Conservation (phyloP, 2,113 vertebrate species). For the Petroica traversi region DNA sequence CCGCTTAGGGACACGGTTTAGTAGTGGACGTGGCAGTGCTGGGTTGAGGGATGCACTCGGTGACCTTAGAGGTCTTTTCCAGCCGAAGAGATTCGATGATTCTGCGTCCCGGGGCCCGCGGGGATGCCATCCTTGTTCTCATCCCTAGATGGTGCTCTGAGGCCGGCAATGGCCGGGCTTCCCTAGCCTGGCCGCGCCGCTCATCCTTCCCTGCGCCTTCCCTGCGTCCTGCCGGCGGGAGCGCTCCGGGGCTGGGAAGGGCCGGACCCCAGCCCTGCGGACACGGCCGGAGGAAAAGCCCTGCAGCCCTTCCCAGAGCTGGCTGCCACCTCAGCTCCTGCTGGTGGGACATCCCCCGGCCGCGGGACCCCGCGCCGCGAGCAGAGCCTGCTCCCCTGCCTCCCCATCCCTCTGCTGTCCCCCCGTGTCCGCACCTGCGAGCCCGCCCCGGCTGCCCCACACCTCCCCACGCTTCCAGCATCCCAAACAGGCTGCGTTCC, state of each 20-base stretch:
- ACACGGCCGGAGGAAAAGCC: neutral
- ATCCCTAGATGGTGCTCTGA: constrained; percentile 65
- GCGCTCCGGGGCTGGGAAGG: accelerated
- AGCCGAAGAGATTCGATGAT: accelerated
- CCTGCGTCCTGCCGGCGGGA: neutral
- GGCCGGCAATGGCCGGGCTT: neutral
- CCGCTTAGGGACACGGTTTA: neutral
- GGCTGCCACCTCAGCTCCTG: neutral
- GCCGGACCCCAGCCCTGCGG: neutral
- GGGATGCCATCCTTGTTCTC: neutral
- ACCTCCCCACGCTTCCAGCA: accelerated
- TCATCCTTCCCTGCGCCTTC: neutral
- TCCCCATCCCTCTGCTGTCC: neutral
- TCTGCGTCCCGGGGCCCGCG: neutral
- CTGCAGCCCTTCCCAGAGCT: neutral
- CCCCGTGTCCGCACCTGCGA: neutral
- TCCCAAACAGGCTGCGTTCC: neutral
- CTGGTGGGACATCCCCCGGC: neutral
- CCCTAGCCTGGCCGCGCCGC: accelerated
- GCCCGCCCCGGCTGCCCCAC: neutral
- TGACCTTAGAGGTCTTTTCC: neutral
- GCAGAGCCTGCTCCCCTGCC: accelerated
- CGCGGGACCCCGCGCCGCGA: accelerated
- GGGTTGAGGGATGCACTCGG: neutral
- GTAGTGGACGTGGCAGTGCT: neutral